A percentile compares a stretch with the other conserved stretches of the same genome.
Conservation (phyloP, 2,888 invertebrate genomes). For the Machimus atricapillus region DNA sequence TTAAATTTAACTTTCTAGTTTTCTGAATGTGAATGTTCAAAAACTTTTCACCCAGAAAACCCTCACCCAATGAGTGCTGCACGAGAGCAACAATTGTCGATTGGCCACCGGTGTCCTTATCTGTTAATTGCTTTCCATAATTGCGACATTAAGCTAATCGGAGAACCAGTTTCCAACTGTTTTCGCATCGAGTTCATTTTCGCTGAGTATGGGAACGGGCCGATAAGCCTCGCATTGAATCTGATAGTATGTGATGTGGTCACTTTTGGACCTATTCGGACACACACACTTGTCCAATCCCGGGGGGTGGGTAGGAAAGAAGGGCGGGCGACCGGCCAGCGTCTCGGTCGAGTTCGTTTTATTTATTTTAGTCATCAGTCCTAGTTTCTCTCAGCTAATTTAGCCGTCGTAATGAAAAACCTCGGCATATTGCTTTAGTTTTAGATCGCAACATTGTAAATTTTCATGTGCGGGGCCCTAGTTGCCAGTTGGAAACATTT, state of each 20-base stretch:
- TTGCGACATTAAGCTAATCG: not conserved
- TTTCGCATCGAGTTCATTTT: not conserved
- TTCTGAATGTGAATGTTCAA: not conserved
- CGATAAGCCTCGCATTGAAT: not conserved
- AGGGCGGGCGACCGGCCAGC: not conserved
- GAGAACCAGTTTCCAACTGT: not conserved
- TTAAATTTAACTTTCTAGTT: not conserved
- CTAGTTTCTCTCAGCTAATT: not conserved
- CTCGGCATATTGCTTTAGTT: not conserved
- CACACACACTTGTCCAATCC: not conserved
- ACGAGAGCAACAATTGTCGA: not conserved
- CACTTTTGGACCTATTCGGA: not conserved
- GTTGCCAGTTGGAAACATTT: not conserved
- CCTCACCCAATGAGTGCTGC: not conserved
- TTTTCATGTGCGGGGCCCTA: not conserved
- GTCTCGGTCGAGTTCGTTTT: not conserved
- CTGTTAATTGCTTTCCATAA: not conserved
- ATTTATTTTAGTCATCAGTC: constrained; percentile 6
- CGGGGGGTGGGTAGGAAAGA: not conserved
- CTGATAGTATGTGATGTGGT: not conserved
- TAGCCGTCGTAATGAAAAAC: not conserved
- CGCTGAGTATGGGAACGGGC: not conserved
- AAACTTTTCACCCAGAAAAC: not conserved
- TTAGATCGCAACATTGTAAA: constrained; percentile 21
- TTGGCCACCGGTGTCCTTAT: not conserved